These are phyloP conservation scores for Neotragus moschatus DNA, from an alignment of 2,113 vertebrate genomes.

Conservation along the genomic window DNA sequence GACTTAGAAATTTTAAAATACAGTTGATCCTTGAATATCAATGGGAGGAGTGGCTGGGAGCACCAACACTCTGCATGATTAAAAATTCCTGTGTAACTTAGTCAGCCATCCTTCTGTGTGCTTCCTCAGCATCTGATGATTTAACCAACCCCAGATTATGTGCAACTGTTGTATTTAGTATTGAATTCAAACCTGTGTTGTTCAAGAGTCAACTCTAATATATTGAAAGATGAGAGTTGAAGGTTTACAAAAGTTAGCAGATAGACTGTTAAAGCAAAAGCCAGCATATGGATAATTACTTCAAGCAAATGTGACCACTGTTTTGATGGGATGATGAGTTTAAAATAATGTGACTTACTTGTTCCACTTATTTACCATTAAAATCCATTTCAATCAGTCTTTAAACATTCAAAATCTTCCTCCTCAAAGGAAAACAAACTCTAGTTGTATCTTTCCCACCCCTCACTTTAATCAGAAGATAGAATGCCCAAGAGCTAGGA, in stretches of 20 bases:
- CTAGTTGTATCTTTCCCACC: neutral
- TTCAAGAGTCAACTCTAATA: neutral
- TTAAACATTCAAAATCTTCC: neutral
- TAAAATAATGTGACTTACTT: neutral
- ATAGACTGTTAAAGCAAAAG: neutral
- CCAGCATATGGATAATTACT: neutral
- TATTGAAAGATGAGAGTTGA: neutral
- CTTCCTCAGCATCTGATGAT: neutral
- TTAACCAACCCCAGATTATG: neutral
- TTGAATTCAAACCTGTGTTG: neutral
- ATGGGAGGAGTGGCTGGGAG: neutral
- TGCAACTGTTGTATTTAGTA: neutral
- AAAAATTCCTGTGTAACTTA: neutral
- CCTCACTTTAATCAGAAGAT: neutral
- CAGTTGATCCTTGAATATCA: neutral
- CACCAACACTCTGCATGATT: neutral
- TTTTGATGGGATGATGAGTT: neutral
- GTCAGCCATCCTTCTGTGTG: neutral
- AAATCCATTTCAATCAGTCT: constrained; percentile 2
- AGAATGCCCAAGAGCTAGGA: neutral
- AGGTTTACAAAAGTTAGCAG: neutral
- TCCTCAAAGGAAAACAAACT: neutral
- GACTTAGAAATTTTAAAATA: neutral
- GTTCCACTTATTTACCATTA: neutral
- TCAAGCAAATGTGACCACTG: neutral